Base-by-base conservation (phyloP, 2,797 vertebrate species). In the Sebastes hopkinsi region DNA sequence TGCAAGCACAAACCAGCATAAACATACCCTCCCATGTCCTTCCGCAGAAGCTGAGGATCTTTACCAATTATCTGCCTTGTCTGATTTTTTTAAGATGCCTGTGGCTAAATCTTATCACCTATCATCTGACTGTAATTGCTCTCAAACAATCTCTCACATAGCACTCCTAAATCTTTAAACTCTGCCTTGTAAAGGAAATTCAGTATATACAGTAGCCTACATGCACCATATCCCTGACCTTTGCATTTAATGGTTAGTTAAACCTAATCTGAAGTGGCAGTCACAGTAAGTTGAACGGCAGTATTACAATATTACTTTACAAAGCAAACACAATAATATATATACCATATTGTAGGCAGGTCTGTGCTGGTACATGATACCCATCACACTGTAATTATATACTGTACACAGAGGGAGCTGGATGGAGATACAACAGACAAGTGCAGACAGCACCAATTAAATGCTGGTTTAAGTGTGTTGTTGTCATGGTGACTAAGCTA, bases 401-500 rank as follows among this genome's bases (percentile, higher is more conserved):
- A 85, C 70, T 88, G 85, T 88, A 84, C 66, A 80, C 67, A 67
- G 78, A 79, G 85, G 77, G 78, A 89, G 80, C 62, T 72, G 84
- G 84, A 88, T 90, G 80, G 88, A 92, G 90, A 90, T 82, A 80
- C 87, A 92, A 89, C 89, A 89, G 92, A 88, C 92, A 85, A 89
- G 89, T 87, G 87, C 90, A 92, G 89, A 85, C 90, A 90, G 88
- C 88, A 67, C 84, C 87, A 92, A 92, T 93, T 92, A 93, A 92
- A 92, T 82, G 83, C 83, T 92, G 88, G 89, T 93, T 93, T 90
- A 90, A 93, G 91, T 92, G 87, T 92, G 93, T 87, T 84, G 94
- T 96, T 94, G 92, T 95, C 93, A 96, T 95, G 92, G 95, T 61
- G 91, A 96, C 95, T 71, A 88, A 91, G 79, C 92, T 85, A 85